Base-by-base conservation (phyloP, 1,140 invertebrate genomes). In the Zeugodacus cucurbitae region DNA sequence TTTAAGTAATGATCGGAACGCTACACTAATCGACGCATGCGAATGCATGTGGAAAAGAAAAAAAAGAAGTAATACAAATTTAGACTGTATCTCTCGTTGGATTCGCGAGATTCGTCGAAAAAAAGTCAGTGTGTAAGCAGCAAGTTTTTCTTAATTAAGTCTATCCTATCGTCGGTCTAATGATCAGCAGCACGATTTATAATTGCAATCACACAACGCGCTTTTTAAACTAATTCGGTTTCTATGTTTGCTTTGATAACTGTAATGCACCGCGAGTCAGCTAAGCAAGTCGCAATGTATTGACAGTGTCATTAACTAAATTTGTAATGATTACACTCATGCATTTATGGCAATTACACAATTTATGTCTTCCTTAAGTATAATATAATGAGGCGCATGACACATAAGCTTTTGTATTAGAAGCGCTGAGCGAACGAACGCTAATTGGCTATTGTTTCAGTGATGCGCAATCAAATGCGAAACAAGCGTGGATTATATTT, bases 11-110 rank as follows among this genome's bases (percentile, higher is more conserved):
- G 67, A 74, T 22, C 32, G 67, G 34, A 74, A 74, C 34, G 67
- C 67, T 74, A 41, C 67, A 74, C 67, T 74, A 74, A 74, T 74
- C 22, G 67, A 74, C 67, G 67, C 67, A 70, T 70, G 34, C 34
- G 6, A 74, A 37, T 67, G 29, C n/a, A n/a, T n/a, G n/a, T n/a
- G n/a, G n/a, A n/a, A n/a, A n/a, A n/a, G n/a, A n/a, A n/a, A n/a
- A n/a, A n/a, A n/a, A n/a, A n/a, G n/a, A n/a, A n/a, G n/a, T n/a
- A n/a, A n/a, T n/a, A n/a, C n/a, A n/a, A n/a, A n/a, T n/a, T n/a
- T n/a, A n/a, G n/a, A n/a, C n/a, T n/a, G 17, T 48, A 48, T 48
- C 8, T 48, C 44, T 14, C 44, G 44, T 3, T 48, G 44, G 44
- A 48, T 14, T 11, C 1, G 48, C 0, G 0, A 17, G 14, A 10